Percentiles rank a stretch among this genome's conserved stretches.
Conservation (phyloP, 1,140 invertebrate genomes). For the Lerema accius region DNA sequence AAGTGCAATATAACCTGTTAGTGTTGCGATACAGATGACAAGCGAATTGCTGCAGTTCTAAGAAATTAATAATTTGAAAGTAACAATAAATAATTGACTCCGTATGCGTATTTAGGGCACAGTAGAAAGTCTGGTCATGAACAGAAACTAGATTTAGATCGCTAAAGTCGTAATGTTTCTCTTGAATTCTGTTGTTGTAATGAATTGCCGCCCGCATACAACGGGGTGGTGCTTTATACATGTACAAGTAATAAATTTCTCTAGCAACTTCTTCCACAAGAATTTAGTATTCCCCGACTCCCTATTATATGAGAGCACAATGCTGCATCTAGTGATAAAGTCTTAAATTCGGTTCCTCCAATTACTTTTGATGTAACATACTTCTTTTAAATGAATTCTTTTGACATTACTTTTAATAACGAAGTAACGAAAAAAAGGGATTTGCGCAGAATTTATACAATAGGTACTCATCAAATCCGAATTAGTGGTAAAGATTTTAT, state of each 20-base stretch:
- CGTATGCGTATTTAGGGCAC: constrained; percentile 44
- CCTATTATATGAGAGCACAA: too few relatives aligned
- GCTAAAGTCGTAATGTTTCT: constrained; percentile 44
- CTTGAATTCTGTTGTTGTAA: constrained; percentile 29
- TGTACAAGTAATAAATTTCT: not conserved
- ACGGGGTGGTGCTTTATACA: not conserved
- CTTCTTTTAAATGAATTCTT: too few relatives aligned
- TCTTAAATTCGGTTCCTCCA: too few relatives aligned
- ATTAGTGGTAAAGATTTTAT: too few relatives aligned
- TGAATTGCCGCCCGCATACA: not conserved
- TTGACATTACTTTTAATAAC: too few relatives aligned
- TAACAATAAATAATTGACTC: constrained; percentile 46
- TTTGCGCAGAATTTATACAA: too few relatives aligned
- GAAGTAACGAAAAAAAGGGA: too few relatives aligned
- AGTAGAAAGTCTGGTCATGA: constrained; percentile 46
- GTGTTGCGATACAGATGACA: constrained; percentile 1
- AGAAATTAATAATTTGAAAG: constrained; percentile 47
- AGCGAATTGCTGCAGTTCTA: constrained; percentile 28
- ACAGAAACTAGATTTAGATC: constrained; percentile 53
- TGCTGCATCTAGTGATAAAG: too few relatives aligned
- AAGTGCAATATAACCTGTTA: not conserved
- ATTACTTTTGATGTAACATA: too few relatives aligned
- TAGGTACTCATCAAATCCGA: too few relatives aligned
- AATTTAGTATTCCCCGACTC: too few relatives aligned
- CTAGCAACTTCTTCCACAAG: not conserved